These are phyloP conservation scores for Cyprinus carpio DNA, from an alignment of 2,113 vertebrate species.

Conservation along the genomic window DNA sequence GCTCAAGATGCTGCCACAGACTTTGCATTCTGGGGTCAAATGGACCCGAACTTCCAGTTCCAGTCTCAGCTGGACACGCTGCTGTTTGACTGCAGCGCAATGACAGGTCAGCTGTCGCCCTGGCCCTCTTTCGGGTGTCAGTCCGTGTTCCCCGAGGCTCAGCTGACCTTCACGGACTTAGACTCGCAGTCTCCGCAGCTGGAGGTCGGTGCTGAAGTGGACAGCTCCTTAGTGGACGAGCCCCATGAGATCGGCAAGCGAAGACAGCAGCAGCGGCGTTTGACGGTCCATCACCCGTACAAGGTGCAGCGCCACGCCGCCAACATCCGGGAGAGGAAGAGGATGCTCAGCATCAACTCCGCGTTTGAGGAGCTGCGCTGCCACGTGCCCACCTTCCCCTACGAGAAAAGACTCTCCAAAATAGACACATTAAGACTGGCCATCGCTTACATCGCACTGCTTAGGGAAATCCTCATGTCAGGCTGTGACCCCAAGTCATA, in stretches of 20 bases:
- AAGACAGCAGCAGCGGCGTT: slow-evolving; percentile 28
- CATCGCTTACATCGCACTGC: slow-evolving; percentile 80
- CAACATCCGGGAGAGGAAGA: slow-evolving; percentile 79
- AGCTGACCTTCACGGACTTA: slow-evolving; percentile 63
- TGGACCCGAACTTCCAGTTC: slow-evolving; percentile 63
- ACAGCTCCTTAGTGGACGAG: slow-evolving; percentile 68
- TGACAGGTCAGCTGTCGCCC: slow-evolving; percentile 59
- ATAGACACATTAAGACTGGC: slow-evolving; percentile 78
- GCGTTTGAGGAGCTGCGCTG: slow-evolving; percentile 78
- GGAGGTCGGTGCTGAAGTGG: slow-evolving; percentile 67
- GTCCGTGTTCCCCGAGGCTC: slow-evolving; percentile 67
- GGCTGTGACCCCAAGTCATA: slow-evolving; percentile 78
- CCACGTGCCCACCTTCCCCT: slow-evolving; percentile 80
- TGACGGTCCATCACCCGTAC: slow-evolving; percentile 63
- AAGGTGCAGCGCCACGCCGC: slow-evolving; percentile 77
- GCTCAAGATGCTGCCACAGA: slow-evolving; percentile 65
- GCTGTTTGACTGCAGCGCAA: slow-evolving; percentile 65
- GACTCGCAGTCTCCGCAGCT: slow-evolving; percentile 60
- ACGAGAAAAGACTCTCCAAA: slow-evolving; percentile 82
- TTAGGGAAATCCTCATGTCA: slow-evolving; percentile 79
- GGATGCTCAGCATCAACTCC: slow-evolving; percentile 79
- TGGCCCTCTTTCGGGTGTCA: slow-evolving; percentile 64
- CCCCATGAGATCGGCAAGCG: slow-evolving; percentile 50
- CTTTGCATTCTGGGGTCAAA: slow-evolving; percentile 73
- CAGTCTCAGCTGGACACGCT: slow-evolving; percentile 69